Evolutionary conservation across 2,113 vertebrate genomes (phyloP).

Genomic region (Plecotus auritus): DNA sequence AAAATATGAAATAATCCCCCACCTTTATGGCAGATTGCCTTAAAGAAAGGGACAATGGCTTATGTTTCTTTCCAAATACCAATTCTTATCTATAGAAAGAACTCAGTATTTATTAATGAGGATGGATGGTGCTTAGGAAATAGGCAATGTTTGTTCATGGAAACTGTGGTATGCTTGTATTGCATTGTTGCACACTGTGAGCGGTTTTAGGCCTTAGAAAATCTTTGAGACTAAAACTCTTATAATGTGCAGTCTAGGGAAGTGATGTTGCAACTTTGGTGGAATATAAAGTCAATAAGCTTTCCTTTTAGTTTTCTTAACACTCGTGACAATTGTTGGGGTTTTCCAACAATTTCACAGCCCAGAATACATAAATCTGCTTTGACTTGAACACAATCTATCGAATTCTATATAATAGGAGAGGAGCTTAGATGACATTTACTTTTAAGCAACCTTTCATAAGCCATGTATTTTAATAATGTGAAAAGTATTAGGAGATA

Average conservation of each 20-base stretch:
- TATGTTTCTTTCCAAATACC: not conserved
- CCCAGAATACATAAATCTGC: not conserved
- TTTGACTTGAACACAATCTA: not conserved
- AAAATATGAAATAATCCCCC: not conserved
- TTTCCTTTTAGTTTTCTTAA: not conserved
- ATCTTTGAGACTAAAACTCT: not conserved
- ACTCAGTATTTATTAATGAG: not conserved
- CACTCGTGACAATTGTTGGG: not conserved
- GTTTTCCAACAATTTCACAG: not conserved
- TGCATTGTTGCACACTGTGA: not conserved
- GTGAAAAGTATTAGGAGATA: not conserved
- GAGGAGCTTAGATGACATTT: not conserved
- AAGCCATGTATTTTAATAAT: not conserved
- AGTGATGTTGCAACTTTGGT: not conserved
- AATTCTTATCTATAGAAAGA: not conserved
- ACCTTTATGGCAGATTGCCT: not conserved
- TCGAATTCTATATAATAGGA: not conserved
- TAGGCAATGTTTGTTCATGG: not conserved
- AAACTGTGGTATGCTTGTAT: not conserved
- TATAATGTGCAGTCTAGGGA: not conserved
- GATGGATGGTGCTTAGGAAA: not conserved
- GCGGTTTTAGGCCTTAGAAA: not conserved
- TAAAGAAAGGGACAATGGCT: not conserved
- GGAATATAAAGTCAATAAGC: not conserved
- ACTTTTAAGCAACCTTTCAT: conserved; percentile 9